phyloP scores from a whole-genome alignment of 2,113 vertebrate species.

The Callospermophilus lateralis region DNA sequence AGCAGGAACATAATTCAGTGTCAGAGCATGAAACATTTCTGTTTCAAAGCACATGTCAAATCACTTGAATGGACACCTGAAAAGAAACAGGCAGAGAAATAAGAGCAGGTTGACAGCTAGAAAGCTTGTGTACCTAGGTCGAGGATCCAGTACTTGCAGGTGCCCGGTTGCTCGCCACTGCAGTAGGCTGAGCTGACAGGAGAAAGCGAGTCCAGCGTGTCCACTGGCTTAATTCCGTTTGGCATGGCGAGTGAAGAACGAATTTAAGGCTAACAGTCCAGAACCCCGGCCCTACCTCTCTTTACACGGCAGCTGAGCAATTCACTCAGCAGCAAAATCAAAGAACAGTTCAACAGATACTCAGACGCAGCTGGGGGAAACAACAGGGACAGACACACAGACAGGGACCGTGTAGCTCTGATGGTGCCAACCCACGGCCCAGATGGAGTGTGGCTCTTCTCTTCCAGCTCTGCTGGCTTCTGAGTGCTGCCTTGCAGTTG shows the following conservation, averaged over 20 bases:
- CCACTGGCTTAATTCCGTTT: slow-evolving; percentile 90
- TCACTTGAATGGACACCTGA: fast-evolving
- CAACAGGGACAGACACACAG: background rate
- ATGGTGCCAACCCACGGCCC: slow-evolving; percentile 32
- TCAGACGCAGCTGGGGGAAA: background rate
- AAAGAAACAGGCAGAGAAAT: background rate
- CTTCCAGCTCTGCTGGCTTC: slow-evolving; percentile 79
- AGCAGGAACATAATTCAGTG: background rate
- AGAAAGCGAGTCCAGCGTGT: slow-evolving; percentile 90
- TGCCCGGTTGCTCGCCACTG: slow-evolving; percentile 87
- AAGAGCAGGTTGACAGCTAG: background rate
- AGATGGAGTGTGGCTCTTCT: slow-evolving; percentile 29
- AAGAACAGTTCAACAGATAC: background rate
- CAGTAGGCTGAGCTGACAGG: slow-evolving; percentile 89
- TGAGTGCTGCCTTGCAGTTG: slow-evolving; percentile 88
- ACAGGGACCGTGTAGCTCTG: background rate
- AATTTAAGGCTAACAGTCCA: background rate
- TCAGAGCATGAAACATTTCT: background rate
- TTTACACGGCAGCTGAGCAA: background rate
- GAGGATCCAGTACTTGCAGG: slow-evolving; percentile 98
- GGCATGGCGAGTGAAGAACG: slow-evolving; percentile 88
- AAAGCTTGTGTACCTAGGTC: slow-evolving; percentile 92
- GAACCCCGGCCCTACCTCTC: background rate
- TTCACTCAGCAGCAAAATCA: slow-evolving; percentile 30
- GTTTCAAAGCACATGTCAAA: background rate